Evolutionary conservation across 2,113 vertebrate species (phyloP), one percentile per base, ranked within the genome.

Genomic region (Tyto alba): DNA sequence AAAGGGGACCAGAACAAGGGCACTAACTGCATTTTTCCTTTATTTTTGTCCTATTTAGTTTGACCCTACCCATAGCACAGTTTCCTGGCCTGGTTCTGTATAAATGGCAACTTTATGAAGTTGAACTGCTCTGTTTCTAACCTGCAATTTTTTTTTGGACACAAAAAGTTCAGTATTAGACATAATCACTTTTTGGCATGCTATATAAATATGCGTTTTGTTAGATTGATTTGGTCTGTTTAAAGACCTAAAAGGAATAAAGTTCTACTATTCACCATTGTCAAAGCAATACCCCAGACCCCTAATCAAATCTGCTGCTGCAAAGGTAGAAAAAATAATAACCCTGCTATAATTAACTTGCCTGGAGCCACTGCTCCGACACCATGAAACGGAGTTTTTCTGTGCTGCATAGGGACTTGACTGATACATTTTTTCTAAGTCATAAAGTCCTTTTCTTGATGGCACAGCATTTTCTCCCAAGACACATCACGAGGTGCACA

Each of bases 231-330:
- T 86, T 5, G 32, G 26, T 91, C 52, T 74, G 11, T 34, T 26
- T 45, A 91, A 93, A 83, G 47, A 57, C 67, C 59, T 83, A 71
- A 56, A 78, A 88, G 63, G 78, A 94, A 93, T 77, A 93, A 94
- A 52, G 88, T 88, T 74, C 75, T 57, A 13, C 85, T 83, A 92
- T 96, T 96, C 92, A 93, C 64, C 55, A 48, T 84, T 93, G 75
- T 96, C 93, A 96, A 90, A 93, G 72, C 73, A 95, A 96, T 96
- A 86, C 79, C 88, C 72, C 59, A 90, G 92, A 92, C 52, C 90
- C 82, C 78, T 74, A 90, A 93, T 73, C 90, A 96, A 96, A 94
- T 86, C 62, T 89, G 43, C 72, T 93, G 66, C 56, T 92, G 85
- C 43, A 75, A 88, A 94, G 13, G 81, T 78, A 93, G 63, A 73